Percentiles rank a stretch among this genome's conserved stretches.
Conservation (phyloP, 2,888 invertebrate species). For the Cataglyphis altisquamis region DNA sequence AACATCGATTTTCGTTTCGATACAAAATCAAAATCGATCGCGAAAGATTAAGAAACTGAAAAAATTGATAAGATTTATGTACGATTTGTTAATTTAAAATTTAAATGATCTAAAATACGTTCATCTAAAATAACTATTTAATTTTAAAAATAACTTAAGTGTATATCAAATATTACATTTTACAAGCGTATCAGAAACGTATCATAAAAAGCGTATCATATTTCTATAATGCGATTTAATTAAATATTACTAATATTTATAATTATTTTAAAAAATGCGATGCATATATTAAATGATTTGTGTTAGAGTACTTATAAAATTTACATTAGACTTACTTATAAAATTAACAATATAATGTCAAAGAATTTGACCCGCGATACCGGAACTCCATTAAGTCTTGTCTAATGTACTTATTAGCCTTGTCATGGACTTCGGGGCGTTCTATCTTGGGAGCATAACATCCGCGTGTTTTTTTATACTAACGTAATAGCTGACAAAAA, state of each 20-base stretch:
- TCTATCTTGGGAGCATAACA: conserved; percentile 26
- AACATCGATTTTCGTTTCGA: conserved; percentile 51
- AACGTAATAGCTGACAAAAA: conserved; percentile 60
- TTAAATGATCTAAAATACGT: not conserved
- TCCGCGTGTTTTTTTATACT: conserved; percentile 54
- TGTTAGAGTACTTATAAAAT: not conserved
- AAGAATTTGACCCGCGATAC: conserved; percentile 47
- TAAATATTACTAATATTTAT: not conserved
- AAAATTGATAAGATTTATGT: conserved; percentile 39
- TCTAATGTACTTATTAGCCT: conserved; percentile 36
- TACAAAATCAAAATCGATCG: not conserved
- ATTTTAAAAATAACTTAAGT: not conserved
- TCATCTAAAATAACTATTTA: not conserved
- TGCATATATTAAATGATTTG: not conserved
- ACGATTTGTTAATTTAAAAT: not conserved
- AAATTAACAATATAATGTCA: conserved; percentile 49
- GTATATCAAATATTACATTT: not conserved
- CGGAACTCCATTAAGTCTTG: conserved; percentile 41
- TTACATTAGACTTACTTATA: not conserved
- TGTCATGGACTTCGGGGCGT: not conserved
- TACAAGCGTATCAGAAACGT: not conserved
- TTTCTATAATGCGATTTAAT: not conserved
- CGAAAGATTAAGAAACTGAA: not conserved
- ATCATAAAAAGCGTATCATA: not conserved
- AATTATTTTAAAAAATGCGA: not conserved